Conservation (phyloP, 2,113 vertebrate species). For the Petaurus breviceps region DNA sequence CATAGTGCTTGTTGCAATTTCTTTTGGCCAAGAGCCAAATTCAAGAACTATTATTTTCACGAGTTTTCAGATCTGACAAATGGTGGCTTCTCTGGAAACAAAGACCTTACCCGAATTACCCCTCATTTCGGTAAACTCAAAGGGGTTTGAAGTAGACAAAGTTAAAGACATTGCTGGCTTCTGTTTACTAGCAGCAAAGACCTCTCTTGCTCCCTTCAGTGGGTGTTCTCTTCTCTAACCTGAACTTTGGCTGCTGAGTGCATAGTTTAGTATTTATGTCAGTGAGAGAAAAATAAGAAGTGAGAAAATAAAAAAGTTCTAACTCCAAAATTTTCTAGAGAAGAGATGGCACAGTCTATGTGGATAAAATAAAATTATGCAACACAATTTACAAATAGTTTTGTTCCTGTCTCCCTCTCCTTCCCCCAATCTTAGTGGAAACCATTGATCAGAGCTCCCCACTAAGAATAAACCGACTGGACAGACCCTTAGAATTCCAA, state of each 20-base stretch:
- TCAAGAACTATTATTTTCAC: slow-evolving; percentile 28
- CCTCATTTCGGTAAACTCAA: slow-evolving; percentile 10
- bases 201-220: background rate
- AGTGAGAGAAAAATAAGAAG: background rate
- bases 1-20: slow-evolving; percentile 19
- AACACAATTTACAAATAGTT: background rate
- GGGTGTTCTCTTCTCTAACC: background rate
- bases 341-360: background rate
- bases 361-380: accelerated
- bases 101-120: background rate
- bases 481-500: slow-evolving; percentile 30
- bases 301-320: background rate
- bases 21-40: slow-evolving; percentile 19
- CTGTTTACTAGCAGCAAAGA: background rate
- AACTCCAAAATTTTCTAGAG: background rate
- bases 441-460: background rate
- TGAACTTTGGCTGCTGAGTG: background rate
- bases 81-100: slow-evolving; percentile 39
- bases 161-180: background rate
- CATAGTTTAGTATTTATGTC: background rate
- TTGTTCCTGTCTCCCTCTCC: background rate
- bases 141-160: slow-evolving; percentile 12
- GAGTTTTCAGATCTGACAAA: slow-evolving; percentile 24
- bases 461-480: too few relatives aligned
- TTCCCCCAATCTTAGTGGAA: background rate